phyloP scores from a whole-genome alignment of 37 sponge, comb jelly and placozoan species.

The Hexactinellida sp. region DNA sequence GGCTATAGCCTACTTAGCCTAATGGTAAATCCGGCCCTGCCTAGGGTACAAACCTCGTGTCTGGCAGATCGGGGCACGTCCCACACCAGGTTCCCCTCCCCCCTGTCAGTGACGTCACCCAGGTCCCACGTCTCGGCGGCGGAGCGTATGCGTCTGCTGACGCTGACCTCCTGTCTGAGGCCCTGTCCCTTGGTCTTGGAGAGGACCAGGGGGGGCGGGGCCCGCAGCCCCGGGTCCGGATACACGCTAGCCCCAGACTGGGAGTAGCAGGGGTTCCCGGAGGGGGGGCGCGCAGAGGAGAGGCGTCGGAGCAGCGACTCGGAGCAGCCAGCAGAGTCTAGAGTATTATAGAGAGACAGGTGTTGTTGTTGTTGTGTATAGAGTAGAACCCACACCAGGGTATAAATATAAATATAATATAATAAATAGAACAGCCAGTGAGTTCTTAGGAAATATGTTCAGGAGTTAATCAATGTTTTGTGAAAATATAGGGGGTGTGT shows the following conservation, averaged over 20 bases:
- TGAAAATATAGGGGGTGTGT: no score
- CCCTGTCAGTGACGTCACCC: not conserved
- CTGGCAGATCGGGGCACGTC: not conserved
- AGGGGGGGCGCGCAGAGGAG: not conserved
- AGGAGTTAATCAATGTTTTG: no score
- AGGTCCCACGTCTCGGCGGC: not conserved
- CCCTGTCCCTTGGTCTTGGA: constrained; percentile 16
- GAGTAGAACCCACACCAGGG: no score
- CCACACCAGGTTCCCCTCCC: not conserved
- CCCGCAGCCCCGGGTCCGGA: not conserved
- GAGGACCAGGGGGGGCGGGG: not conserved
- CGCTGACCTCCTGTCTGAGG: not conserved
- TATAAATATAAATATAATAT: no score
- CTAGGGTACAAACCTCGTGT: no score
- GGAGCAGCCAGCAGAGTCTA: not conserved
- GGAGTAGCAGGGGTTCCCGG: not conserved
- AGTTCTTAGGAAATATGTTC: no score
- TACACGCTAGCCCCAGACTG: not conserved
- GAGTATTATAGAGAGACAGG: no score
- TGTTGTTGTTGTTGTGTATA: no score
- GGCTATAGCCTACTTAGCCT: no score
- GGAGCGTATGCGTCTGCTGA: not conserved
- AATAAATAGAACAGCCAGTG: no score
- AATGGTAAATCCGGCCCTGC: no score
- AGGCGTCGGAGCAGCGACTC: not conserved